Evolutionary conservation across 2,113 vertebrate species (phyloP).

Genomic region (Danionella cerebrum): DNA sequence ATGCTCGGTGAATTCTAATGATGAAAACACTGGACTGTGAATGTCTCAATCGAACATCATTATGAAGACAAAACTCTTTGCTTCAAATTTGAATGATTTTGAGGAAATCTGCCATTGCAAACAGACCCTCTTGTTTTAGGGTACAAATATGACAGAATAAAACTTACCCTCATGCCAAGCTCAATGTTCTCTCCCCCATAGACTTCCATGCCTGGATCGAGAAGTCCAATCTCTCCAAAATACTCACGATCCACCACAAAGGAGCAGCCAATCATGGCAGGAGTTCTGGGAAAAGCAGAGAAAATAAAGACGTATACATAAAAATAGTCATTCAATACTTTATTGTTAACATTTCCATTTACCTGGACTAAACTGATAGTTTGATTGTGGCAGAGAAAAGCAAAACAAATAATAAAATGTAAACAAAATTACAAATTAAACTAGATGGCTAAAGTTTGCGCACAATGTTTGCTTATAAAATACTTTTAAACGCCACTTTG

Average conservation of each 20-base stretch:
- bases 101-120: neutral
- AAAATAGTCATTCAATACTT: neutral
- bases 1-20: neutral
- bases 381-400: too few relatives aligned
- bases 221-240: constrained; percentile 89
- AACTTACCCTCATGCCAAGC: constrained; percentile 91
- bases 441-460: too few relatives aligned
- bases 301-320: neutral
- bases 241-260: constrained; percentile 94
- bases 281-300: constrained; percentile 68
- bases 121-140: neutral
- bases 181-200: constrained; percentile 97
- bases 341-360: too few relatives aligned
- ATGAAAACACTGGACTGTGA: neutral
- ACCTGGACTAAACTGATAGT: too few relatives aligned
- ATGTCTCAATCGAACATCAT: neutral
- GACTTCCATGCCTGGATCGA: constrained; percentile 97
- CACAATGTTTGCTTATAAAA: too few relatives aligned
- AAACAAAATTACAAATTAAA: too few relatives aligned
- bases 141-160: neutral
- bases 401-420: too few relatives aligned
- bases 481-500: too few relatives aligned
- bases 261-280: constrained; percentile 96
- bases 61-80: neutral
- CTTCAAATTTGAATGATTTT: neutral